Percentiles rank a stretch among this genome's conserved stretches.
These are phyloP conservation scores for Griposia aprilina DNA, from an alignment of 2,888 invertebrate species.

Conservation along the genomic window DNA sequence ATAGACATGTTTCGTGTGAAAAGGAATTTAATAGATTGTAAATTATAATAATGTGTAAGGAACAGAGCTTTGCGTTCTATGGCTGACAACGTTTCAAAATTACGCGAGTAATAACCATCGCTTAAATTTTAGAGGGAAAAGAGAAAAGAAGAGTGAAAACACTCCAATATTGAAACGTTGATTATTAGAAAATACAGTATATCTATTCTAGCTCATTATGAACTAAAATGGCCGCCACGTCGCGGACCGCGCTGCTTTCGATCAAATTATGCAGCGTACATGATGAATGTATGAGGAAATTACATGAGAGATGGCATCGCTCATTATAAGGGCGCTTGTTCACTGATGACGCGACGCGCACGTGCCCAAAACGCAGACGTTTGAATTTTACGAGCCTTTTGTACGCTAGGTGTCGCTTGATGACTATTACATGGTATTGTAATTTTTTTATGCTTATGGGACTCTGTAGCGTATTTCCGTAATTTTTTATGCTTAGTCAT, in stretches of 20 bases:
- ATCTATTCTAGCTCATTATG: slow-evolving; percentile 71
- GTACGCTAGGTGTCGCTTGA: slow-evolving; percentile 46
- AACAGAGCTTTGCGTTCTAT: slow-evolving; percentile 18
- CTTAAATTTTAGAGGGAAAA: not conserved
- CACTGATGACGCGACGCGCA: slow-evolving; percentile 31
- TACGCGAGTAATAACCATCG: not conserved
- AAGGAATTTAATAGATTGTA: slow-evolving; percentile 53
- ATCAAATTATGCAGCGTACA: slow-evolving; percentile 86
- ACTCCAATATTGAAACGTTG: slow-evolving; percentile 12
- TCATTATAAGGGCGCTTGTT: slow-evolving; percentile 57
- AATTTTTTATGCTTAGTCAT: slow-evolving; percentile 47
- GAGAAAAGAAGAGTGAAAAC: not conserved
- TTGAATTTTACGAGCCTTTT: slow-evolving; percentile 54
- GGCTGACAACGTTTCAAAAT: not conserved
- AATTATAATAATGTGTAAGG: slow-evolving; percentile 45
- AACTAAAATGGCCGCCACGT: slow-evolving; percentile 77
- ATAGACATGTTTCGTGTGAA: slow-evolving; percentile 35
- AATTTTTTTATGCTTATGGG: slow-evolving; percentile 48
- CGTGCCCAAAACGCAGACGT: slow-evolving; percentile 6
- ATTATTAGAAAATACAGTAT: slow-evolving; percentile 64
- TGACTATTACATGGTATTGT: slow-evolving; percentile 48
- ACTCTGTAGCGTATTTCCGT: slow-evolving; percentile 30
- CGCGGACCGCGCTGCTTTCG: slow-evolving; percentile 81
- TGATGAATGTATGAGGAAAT: slow-evolving; percentile 76
- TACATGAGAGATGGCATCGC: slow-evolving; percentile 56